These are phyloP conservation scores for Paramuricea clavata DNA, from an alignment of 92 coral and sea anemone genomes.

Conservation along the genomic window DNA sequence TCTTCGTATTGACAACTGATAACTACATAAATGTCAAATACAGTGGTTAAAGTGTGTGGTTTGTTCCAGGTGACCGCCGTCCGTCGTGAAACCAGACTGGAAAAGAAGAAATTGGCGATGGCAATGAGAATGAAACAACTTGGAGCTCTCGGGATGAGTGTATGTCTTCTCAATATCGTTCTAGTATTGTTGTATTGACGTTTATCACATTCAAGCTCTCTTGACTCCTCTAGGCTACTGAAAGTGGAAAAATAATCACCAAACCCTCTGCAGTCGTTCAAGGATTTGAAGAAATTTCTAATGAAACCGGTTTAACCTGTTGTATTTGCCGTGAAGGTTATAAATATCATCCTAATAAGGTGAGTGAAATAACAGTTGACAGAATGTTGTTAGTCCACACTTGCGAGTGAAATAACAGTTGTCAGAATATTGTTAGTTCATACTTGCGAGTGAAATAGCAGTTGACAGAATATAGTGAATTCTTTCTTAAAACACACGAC, in stretches of 20 bases:
- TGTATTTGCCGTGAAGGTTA: constrained; percentile 99
- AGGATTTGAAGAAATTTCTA: constrained; percentile 94
- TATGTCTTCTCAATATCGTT: constrained; percentile 8
- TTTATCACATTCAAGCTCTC: too few species aligned
- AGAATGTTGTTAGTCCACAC: too few species aligned
- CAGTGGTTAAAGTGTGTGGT: neutral
- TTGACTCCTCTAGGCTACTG: constrained; percentile 72
- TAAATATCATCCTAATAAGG: constrained; percentile 95
- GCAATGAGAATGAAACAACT: constrained; percentile 99
- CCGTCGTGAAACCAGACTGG: constrained; percentile 88
- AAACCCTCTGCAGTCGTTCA: constrained; percentile 84
- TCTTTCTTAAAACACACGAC: neutral
- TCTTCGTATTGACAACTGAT: too few species aligned
- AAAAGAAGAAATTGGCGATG: constrained; percentile 96
- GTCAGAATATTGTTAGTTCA: too few species aligned
- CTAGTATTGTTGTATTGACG: too few species aligned
- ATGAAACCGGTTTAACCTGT: constrained; percentile 94
- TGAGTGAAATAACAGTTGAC: constrained; percentile 17
- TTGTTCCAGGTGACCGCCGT: constrained; percentile 84
- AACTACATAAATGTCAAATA: neutral
- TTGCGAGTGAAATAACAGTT: too few species aligned
- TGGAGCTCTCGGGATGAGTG: constrained; percentile 99
- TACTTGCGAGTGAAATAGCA: constrained; percentile 51
- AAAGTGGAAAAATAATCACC: constrained; percentile 92
- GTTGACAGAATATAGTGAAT: neutral